These are phyloP conservation scores for Falco columbarius DNA, from an alignment of 2,797 vertebrate genomes.

Conservation along the genomic window DNA sequence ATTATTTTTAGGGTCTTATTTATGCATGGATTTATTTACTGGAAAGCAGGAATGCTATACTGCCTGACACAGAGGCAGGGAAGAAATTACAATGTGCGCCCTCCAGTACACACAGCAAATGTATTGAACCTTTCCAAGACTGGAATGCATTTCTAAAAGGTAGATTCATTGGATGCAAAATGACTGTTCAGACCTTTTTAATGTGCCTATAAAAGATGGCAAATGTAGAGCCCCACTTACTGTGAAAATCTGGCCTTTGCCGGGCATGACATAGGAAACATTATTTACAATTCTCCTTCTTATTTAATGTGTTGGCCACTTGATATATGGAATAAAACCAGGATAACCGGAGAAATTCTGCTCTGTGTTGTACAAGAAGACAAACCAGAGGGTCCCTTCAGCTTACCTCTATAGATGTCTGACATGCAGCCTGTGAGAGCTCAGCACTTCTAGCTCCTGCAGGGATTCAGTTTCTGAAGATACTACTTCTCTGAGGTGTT, in stretches of 20 bases:
- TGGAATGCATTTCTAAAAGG: neutral
- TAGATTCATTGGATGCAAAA: neutral
- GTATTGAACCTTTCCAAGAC: neutral
- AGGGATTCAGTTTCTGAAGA: neutral
- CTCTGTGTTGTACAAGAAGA: neutral
- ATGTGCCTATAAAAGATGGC: neutral
- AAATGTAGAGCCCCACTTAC: neutral
- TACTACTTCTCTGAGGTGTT: neutral
- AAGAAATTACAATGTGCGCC: neutral
- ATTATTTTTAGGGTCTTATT: slow-evolving; percentile 33
- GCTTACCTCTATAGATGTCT: neutral
- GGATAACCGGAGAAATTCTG: neutral
- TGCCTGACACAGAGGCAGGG: neutral
- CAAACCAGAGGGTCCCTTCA: neutral
- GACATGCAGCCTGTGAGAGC: neutral
- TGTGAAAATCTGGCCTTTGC: neutral
- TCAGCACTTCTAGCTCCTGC: neutral
- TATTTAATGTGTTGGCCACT: neutral
- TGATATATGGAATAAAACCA: neutral
- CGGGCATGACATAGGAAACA: neutral
- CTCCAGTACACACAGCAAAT: neutral
- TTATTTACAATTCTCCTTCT: neutral
- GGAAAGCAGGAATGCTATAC: neutral
- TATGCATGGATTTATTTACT: slow-evolving; percentile 21
- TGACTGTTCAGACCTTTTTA: neutral